Evolutionary conservation across 2,797 vertebrate genomes (phyloP).

Genomic region (Karalla daura): DNA sequence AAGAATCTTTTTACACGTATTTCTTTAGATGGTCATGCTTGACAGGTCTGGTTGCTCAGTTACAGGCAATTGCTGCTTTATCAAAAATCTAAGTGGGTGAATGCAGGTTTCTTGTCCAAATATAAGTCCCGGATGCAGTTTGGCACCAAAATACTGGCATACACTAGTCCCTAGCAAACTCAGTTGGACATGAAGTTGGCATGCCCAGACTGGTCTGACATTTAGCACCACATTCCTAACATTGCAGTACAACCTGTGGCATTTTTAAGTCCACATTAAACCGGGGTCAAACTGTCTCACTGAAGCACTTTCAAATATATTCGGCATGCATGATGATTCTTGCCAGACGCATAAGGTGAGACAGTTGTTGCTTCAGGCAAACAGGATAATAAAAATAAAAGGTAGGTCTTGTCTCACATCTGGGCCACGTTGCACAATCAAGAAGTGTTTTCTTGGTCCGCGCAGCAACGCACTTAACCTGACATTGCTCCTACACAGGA

Average conservation of each 20-base stretch:
- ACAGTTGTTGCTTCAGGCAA: constrained; percentile 42
- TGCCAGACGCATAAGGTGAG: constrained; percentile 35
- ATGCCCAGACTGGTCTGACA: constrained; percentile 64
- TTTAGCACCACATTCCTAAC: constrained; percentile 72
- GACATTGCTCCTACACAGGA: not conserved
- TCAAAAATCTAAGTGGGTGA: constrained; percentile 2
- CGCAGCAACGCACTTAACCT: constrained; percentile 6
- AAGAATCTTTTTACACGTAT: not conserved
- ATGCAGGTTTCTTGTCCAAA: constrained; percentile 17
- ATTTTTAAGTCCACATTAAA: constrained; percentile 45
- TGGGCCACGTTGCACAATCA: constrained; percentile 17
- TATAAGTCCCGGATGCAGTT: constrained; percentile 2
- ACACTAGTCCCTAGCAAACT: constrained; percentile 11
- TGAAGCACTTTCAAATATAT: constrained; percentile 36
- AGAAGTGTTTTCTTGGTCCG: constrained; percentile 21
- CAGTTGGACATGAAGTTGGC: constrained; percentile 48
- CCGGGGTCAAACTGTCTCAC: constrained; percentile 20
- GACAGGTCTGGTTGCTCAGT: not conserved
- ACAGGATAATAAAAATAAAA: constrained; percentile 9
- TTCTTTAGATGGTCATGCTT: not conserved
- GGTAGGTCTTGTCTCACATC: constrained; percentile 16
- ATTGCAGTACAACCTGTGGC: constrained; percentile 43
- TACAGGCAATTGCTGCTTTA: not conserved
- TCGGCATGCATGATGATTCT: constrained; percentile 46
- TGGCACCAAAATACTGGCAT: constrained; percentile 32